These are phyloP conservation scores for Alligator mississippiensis DNA, from an alignment of 2,113 vertebrate species.

Conservation along the genomic window DNA sequence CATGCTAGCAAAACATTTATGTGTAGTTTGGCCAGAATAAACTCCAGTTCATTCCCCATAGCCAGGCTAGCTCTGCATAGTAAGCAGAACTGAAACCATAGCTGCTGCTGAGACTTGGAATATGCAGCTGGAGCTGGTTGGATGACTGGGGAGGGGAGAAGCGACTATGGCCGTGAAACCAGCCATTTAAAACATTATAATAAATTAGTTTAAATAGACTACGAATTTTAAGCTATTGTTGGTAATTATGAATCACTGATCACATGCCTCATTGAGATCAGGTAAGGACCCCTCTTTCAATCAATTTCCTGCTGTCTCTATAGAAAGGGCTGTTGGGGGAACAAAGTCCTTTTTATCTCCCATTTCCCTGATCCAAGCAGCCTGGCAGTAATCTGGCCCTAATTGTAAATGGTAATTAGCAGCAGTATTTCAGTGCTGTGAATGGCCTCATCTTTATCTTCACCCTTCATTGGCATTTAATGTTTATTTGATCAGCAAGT, in stretches of 20 bases:
- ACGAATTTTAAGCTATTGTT: fast-evolving
- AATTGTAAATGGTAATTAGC: fast-evolving
- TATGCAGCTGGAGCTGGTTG: neutral
- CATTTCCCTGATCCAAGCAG: neutral
- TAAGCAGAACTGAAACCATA: neutral
- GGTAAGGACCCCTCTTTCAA: neutral
- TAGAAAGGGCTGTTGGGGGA: fast-evolving
- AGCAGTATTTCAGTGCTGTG: neutral
- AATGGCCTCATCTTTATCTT: fast-evolving
- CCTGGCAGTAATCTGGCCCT: neutral
- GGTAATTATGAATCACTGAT: fast-evolving
- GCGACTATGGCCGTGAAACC: too few species aligned
- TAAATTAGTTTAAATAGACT: neutral
- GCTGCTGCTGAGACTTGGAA: neutral
- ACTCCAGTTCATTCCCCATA: neutral
- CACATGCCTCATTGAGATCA: fast-evolving
- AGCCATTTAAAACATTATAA: fast-evolving
- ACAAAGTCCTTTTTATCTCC: fast-evolving
- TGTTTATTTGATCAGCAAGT: fast-evolving
- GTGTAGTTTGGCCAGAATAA: neutral
- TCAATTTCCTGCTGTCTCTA: neutral
- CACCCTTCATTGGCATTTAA: fast-evolving
- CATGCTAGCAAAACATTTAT: too few species aligned
- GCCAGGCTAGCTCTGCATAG: neutral
- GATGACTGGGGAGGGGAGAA: neutral